Conservation (phyloP, 1,140 invertebrate genomes). For the Chlorops oryzae region DNA sequence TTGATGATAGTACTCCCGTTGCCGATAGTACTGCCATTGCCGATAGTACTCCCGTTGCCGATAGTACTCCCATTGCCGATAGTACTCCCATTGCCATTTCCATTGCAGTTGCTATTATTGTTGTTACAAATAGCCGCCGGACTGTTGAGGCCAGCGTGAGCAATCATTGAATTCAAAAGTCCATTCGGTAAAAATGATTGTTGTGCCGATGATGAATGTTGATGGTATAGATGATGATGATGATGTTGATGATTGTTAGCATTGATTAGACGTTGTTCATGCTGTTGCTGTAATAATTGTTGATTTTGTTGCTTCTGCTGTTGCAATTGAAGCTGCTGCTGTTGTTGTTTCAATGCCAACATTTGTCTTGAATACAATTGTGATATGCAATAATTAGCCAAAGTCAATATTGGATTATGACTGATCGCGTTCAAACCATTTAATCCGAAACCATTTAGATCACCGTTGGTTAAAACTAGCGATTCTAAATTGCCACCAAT, state of each 20-base stretch:
- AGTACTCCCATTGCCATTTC: background rate
- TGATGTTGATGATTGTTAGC: conserved; percentile 12
- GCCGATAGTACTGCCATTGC: background rate
- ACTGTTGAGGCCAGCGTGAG: conserved; percentile 1
- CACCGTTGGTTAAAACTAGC: background rate
- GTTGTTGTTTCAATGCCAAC: conserved; percentile 54
- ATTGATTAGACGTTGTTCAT: conserved; percentile 51
- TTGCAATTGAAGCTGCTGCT: conserved; percentile 32
- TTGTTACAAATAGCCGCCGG: conserved; percentile 16
- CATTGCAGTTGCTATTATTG: conserved; percentile 21
- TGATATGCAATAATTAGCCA: conserved; percentile 68
- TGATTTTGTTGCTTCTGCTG: conserved; percentile 53
- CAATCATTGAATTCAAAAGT: conserved; percentile 11
- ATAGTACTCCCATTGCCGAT: background rate
- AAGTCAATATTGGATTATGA: conserved; percentile 62
- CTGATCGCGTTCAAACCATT: conserved; percentile 27
- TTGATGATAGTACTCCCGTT: conserved; percentile 1
- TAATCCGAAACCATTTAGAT: background rate
- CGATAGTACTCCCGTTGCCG: background rate
- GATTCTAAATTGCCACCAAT: conserved; percentile 2
- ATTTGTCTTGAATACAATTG: conserved; percentile 65
- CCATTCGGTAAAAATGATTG: conserved; percentile 19
- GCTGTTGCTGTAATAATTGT: conserved; percentile 50
- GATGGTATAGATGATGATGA: conserved; percentile 18
- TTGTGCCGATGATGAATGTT: conserved; percentile 17